Base-by-base conservation (phyloP, 2,113 vertebrate genomes). In the Aix galericulata region DNA sequence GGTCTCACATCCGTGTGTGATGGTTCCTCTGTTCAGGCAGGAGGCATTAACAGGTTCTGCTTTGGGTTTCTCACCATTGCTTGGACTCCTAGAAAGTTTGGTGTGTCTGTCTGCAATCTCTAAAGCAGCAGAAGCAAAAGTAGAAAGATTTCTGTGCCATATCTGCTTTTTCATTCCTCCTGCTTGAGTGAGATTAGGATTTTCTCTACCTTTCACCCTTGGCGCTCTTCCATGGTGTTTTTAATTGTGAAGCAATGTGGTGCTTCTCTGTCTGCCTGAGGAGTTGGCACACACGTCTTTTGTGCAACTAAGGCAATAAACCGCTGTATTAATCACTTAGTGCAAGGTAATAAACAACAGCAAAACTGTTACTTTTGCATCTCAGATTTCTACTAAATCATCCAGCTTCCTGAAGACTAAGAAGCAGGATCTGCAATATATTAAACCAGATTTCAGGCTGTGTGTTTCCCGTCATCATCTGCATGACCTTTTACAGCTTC, bases 221-320 rank as follows among this genome's bases (percentile, higher is more conserved):
- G 97, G 96, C 94, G 88, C 8, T 95, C 69, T 91, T 94, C 91
- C 67, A 40, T 4, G 69, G 79, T 88, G 79, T 91, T 96, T 94
- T 91, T 97, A 97, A 96, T 97, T 98, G 96, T 89, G 82, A 93
- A 94, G 91, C 95, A 95, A 86, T 50, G 77, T 89, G 93, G 74
- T 96, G 94, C 77, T 91, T 96, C 95, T 93, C 91, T 78, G 80
- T 92, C 77, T 91, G 77, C 79, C 13, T 27, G 53, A 94, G 94
- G 74, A 91, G 75, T 8, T 97, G 97, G 94, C 94, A 82, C 60
- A 16, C 66, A 22, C 38, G 55, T 89, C 75, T 86, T 95, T 82
- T 91, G 88, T 95, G 69, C 74, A 94, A 13, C 78, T 32, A 87
- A 90, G 91, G 73, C 95, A 91, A 60, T 96, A 90, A 97, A 95